These are phyloP conservation scores for Trididemnum clinides DNA, from an alignment of 23 tunicate genomes.

Conservation along the genomic window DNA sequence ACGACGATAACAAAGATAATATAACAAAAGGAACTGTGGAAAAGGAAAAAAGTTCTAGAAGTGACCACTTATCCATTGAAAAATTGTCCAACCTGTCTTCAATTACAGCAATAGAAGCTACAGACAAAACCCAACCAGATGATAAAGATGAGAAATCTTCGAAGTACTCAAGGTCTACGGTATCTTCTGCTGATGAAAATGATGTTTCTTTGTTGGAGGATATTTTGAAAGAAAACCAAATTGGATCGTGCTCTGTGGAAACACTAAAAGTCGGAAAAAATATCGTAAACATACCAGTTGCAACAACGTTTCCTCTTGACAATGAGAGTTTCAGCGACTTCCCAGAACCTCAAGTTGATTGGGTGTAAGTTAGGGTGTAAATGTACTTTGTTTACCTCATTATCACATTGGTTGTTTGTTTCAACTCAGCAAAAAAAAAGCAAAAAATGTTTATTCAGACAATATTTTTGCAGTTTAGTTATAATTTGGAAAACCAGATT, in stretches of 20 bases:
- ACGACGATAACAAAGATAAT: not conserved
- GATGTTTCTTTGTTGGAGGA: constrained; percentile 24
- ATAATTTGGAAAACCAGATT: too few species aligned
- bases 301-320: not conserved
- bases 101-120: too few species aligned
- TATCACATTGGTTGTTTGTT: too few species aligned
- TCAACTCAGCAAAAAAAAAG: too few species aligned
- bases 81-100: too few species aligned
- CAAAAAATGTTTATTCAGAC: too few species aligned
- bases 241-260: not conserved
- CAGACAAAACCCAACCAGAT: too few species aligned
- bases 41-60: not conserved
- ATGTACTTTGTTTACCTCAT: too few species aligned
- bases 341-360: constrained; percentile 20
- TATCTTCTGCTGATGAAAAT: constrained; percentile 22
- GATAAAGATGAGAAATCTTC: not conserved
- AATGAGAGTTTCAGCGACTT: not conserved
- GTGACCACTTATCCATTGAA: too few species aligned
- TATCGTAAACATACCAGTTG: not conserved
- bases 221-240: not conserved
- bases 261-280: not conserved
- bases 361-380: constrained; percentile 50
- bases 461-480: too few species aligned
- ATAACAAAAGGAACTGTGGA: not conserved
- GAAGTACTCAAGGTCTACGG: constrained; percentile 16